Percentiles rank a stretch among this genome's conserved stretches.
phyloP scores from a whole-genome alignment of 2,888 invertebrate genomes.

The Limulus polyphemus region DNA sequence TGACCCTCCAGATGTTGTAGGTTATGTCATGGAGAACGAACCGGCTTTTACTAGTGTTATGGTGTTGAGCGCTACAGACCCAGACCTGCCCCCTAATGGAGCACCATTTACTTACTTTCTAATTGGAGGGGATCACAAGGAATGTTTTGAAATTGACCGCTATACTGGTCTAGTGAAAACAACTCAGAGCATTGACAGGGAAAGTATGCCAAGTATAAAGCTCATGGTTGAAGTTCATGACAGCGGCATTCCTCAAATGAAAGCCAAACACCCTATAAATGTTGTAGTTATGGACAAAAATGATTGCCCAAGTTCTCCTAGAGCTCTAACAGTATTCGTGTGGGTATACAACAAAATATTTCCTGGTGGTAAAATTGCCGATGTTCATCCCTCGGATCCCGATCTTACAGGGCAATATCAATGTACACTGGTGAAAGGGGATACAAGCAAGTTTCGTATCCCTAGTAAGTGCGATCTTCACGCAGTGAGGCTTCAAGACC shows the following conservation, averaged over 20 bases:
- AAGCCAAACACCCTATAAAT: conserved; percentile 60
- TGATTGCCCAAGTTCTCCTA: conserved; percentile 72
- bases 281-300: conserved; percentile 74
- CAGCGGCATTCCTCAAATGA: conserved; percentile 69
- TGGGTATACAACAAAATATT: conserved; percentile 44
- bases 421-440: conserved; percentile 54
- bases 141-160: conserved; percentile 60
- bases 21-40: conserved; percentile 73
- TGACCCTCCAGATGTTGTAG: conserved; percentile 54
- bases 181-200: conserved; percentile 66
- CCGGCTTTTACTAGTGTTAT: conserved; percentile 67
- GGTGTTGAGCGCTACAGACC: conserved; percentile 74
- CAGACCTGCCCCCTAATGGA: conserved; percentile 77
- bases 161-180: conserved; percentile 68
- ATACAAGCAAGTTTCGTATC: conserved; percentile 44
- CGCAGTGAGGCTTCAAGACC: conserved; percentile 49
- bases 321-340: conserved; percentile 66
- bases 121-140: conserved; percentile 63
- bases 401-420: conserved; percentile 79
- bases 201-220: conserved; percentile 58
- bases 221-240: conserved; percentile 74
- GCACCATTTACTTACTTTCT: conserved; percentile 73
- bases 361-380: conserved; percentile 70
- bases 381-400: conserved; percentile 81
- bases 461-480: conserved; percentile 65